Evolutionary conservation across 2,888 invertebrate species (phyloP).

Genomic region (Bimastos eiseni): DNA sequence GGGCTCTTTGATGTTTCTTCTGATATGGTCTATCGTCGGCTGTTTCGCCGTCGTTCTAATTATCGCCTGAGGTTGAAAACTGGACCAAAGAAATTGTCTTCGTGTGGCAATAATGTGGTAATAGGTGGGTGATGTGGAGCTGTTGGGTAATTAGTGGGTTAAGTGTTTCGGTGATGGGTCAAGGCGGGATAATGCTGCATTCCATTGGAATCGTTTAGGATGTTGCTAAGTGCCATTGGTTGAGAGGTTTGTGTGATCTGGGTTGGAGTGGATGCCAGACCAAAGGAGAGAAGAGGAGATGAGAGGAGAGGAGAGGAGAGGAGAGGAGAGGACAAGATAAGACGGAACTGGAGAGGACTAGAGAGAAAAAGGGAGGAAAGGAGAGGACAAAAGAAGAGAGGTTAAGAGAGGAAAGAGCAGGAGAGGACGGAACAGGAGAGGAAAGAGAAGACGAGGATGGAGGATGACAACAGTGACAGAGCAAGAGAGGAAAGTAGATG

Average conservation of each 20-base stretch:
- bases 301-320: too few relatives aligned
- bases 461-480: too few relatives aligned
- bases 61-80: background rate
- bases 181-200: background rate
- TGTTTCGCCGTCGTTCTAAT: background rate
- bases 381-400: too few relatives aligned
- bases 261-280: too few relatives aligned
- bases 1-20: background rate
- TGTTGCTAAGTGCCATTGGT: background rate
- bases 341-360: too few relatives aligned
- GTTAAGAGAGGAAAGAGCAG: too few relatives aligned
- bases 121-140: background rate
- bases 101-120: background rate
- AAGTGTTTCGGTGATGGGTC: background rate
- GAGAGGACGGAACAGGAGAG: too few relatives aligned
- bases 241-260: background rate
- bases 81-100: background rate
- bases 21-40: background rate
- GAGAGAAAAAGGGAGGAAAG: too few relatives aligned
- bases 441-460: too few relatives aligned
- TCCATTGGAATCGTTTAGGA: background rate
- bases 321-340: too few relatives aligned
- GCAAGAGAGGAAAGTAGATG: too few relatives aligned
- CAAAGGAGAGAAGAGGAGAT: too few relatives aligned
- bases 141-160: background rate